Evolutionary conservation across 2,888 invertebrate genomes (phyloP), one percentile per base, ranked within the genome.

Genomic region (Plebejus argus): DNA sequence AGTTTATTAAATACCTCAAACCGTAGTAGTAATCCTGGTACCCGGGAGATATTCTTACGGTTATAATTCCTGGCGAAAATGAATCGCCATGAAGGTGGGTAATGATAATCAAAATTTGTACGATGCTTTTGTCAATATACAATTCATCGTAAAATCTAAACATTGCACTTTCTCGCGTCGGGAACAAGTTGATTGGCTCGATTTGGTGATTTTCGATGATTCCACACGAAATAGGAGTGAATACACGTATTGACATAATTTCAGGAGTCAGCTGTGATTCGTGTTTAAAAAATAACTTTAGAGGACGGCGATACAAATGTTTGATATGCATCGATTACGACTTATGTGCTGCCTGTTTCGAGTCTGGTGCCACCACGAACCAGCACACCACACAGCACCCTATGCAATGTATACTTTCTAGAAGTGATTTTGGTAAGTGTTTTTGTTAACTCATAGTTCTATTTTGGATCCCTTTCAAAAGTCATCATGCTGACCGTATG

Each of bases 261-360:
- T 84, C 91, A 98, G 99, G 99, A 95, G 99, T 99, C 90, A 99
- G 99, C 96, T 99, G 99, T 96, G 99, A 99, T 97, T 98, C 98
- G 89, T 99, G 99, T 96, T 96, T 98, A 94, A 98, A 98, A 95
- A 98, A 98, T 91, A 99, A 99, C 95, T 99, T 99, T 93, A 96
- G 98, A 93, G 99, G 99, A 87, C 97, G 98, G 91, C 97, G 99
- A 87, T 99, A 99, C 95, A 99, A 99, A 96, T 99, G 99, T 95
- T 96, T 99, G 91, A 97, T 99, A 87, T 99, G 99, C 95, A 99
- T 98, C 94, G 99, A 99, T 95, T 99, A 99, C 95, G 99, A 99
- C 95, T 95, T 99, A 87, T 99, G 99, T 95, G 98, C 98, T 86
- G 96, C 97, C 86, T 99, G 99, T 92, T 99, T 98, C 93, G 99